Base-by-base conservation (phyloP, 2,888 invertebrate genomes). In the Zygothrica quintamaculata region DNA sequence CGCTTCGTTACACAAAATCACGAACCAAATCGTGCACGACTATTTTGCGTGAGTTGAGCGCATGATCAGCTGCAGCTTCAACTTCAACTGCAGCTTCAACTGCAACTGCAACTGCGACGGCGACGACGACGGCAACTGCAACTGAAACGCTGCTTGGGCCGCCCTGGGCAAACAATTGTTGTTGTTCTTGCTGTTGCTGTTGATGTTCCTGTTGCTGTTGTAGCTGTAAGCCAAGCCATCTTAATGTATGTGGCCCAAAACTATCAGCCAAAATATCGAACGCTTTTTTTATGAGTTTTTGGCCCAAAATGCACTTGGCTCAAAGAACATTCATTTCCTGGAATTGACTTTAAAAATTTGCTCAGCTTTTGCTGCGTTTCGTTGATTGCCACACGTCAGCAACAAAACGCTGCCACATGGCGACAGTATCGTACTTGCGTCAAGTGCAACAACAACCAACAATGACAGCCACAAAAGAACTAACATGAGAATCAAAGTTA, bases 21-120 rank as follows among this genome's bases (percentile, higher is more conserved):
- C 90, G 90, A 90, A 90, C 84, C 89, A 88, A 89, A 89, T 90
- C 90, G 90, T 89, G 90, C 90, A 90, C 90, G 90, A 90, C 90
- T 90, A 89, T 90, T 90, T 89, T 90, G 90, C 90, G 90, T 90
- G 90, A 87, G 84, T 75, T 90, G 89, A 69, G 87, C 78, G 87
- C 90, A 90, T 90, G 90, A 90, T 89, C 89, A 86, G 89, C 73
- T 76, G 73, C 74, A 65, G 56, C 72, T 58, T 57, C 62, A 53
- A 59, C 56, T 15, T 65, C 60, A 16, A 48, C 39, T 6, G 40
- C 56, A 4, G 40, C 42, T 3, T 18, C 43, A 4, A 18, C 31
- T 8, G 29, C 43, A 29, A 43, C 18, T 1, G 25, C 46, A 22
- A 6, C 40, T 18, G 22, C 37, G 9, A 13, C 37, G 16, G 16